A percentile compares a stretch with the other conserved stretches of the same genome.
These are phyloP conservation scores for Apeira syringaria DNA, from an alignment of 2,888 invertebrate species.

Conservation along the genomic window DNA sequence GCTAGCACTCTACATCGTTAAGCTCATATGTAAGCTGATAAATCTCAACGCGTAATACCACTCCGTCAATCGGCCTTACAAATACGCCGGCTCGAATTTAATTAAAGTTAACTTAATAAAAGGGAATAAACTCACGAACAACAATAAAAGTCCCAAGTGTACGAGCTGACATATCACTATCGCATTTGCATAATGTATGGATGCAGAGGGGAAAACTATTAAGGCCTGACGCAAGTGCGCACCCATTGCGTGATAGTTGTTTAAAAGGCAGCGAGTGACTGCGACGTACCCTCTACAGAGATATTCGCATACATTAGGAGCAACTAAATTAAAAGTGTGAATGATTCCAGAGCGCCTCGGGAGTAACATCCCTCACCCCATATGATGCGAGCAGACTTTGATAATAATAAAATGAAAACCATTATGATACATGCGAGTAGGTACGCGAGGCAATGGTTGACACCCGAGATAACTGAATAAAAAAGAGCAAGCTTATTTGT, in stretches of 20 bases:
- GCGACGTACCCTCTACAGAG: conserved; percentile 57
- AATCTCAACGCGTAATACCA: conserved; percentile 73
- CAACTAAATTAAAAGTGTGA: conserved; percentile 83
- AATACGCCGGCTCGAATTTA: conserved; percentile 78
- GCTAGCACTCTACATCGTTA: conserved; percentile 40
- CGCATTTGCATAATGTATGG: conserved; percentile 82
- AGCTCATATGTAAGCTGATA: conserved; percentile 64
- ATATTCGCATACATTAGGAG: conserved; percentile 80
- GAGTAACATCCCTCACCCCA: conserved; percentile 39
- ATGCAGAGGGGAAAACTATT: conserved; percentile 78
- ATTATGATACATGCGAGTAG: conserved; percentile 71
- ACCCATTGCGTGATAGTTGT: conserved; percentile 78
- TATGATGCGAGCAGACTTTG: conserved; percentile 52
- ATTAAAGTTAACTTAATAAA: conserved; percentile 82
- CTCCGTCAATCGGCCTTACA: conserved; percentile 77
- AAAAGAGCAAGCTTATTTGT: conserved; percentile 61
- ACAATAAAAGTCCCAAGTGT: conserved; percentile 82
- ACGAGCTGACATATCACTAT: conserved; percentile 79
- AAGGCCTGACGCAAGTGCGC: conserved; percentile 58
- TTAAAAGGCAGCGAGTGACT: conserved; percentile 67
- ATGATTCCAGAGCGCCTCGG: conserved; percentile 65
- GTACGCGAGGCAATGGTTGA: conserved; percentile 68
- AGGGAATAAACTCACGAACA: conserved; percentile 77
- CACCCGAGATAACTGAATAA: conserved; percentile 69
- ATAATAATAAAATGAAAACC: conserved; percentile 77